Conservation (phyloP, 2,888 invertebrate genomes). For the Pherbina coryleti region DNA sequence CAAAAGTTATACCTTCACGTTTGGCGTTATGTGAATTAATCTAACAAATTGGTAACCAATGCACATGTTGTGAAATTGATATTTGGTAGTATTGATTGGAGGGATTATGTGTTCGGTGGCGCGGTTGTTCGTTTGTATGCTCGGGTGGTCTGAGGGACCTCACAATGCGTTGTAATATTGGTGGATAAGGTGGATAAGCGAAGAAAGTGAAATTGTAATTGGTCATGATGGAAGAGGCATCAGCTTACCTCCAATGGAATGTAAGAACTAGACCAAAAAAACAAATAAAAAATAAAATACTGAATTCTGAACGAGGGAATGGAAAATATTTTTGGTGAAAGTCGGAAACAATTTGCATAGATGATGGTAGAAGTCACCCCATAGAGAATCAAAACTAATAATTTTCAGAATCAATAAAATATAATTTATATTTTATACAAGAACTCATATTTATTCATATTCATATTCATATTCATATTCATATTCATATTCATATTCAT, state of each 20-base stretch:
- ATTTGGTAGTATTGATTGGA: conserved; percentile 12
- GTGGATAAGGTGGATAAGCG: background rate
- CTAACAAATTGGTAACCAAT: background rate
- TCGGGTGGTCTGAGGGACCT: conserved; percentile 28
- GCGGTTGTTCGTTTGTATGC: background rate
- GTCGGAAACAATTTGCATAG: background rate
- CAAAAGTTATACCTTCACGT: too few relatives aligned
- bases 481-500: too few relatives aligned
- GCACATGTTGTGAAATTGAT: conserved; percentile 29
- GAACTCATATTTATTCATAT: too few relatives aligned
- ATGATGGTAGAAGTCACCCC: background rate
- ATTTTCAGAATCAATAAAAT: background rate
- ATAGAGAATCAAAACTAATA: background rate
- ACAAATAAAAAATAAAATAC: too few relatives aligned
- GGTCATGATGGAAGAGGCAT: too few relatives aligned
- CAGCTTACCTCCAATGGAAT: too few relatives aligned
- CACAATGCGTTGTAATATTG: background rate
- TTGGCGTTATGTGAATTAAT: too few relatives aligned
- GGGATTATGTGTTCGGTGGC: background rate
- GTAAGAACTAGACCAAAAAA: too few relatives aligned
- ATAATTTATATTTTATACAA: background rate
- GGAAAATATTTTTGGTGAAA: too few relatives aligned
- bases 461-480: too few relatives aligned
- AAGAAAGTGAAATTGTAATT: too few relatives aligned
- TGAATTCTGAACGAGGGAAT: too few relatives aligned